Percentiles rank a stretch among this genome's conserved stretches.
Conservation (phyloP, 2,113 vertebrate species). For the Rissa tridactyla region DNA sequence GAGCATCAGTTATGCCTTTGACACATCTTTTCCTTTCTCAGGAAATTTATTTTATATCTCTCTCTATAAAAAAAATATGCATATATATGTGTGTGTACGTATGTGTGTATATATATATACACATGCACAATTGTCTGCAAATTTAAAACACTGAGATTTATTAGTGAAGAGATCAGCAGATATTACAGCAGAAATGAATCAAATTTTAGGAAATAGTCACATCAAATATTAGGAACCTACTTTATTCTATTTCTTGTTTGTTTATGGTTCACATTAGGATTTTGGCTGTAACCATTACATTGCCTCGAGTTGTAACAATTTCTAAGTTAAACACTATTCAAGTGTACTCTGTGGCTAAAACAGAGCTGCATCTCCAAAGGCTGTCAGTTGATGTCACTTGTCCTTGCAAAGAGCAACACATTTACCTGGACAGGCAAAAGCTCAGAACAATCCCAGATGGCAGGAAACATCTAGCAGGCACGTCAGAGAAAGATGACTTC, state of each 20-base stretch:
- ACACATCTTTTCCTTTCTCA: not conserved
- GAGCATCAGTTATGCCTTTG: not conserved
- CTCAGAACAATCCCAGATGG: not conserved
- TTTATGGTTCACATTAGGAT: not conserved
- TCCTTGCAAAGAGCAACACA: not conserved
- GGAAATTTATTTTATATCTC: not conserved
- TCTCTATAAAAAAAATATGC: not conserved
- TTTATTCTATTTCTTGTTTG: not conserved
- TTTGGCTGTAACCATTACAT: not conserved
- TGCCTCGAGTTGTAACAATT: not conserved
- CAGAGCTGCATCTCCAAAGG: not conserved
- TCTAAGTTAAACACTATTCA: not conserved
- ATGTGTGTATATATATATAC: not conserved
- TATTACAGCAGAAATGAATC: not conserved
- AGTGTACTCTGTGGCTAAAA: not conserved
- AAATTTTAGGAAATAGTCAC: not conserved
- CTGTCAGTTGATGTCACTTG: not conserved
- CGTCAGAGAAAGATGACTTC: not conserved
- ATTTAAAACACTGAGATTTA: not conserved
- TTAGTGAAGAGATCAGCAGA: not conserved
- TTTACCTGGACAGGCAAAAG: not conserved
- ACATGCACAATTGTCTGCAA: not conserved
- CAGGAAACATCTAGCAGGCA: not conserved
- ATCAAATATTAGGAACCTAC: not conserved
- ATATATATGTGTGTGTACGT: not conserved